These are phyloP conservation scores for Pseudopodoces humilis DNA, from an alignment of 2,113 vertebrate genomes.

Conservation along the genomic window DNA sequence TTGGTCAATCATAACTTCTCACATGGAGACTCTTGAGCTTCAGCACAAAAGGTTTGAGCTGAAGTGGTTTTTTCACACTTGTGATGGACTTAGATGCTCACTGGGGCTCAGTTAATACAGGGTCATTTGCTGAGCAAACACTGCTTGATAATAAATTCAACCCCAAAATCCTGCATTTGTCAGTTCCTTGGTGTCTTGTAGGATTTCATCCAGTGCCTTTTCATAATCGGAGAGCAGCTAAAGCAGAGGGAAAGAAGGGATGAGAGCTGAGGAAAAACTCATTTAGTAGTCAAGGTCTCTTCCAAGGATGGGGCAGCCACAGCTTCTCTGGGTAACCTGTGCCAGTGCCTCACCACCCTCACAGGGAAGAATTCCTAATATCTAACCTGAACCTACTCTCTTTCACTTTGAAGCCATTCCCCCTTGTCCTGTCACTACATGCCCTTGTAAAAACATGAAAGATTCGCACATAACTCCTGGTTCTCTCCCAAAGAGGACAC, in stretches of 20 bases:
- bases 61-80: neutral
- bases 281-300: neutral
- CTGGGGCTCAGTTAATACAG: neutral
- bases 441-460: neutral
- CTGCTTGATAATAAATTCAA: neutral
- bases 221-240: neutral
- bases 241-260: neutral
- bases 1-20: neutral
- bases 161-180: conserved; percentile 45
- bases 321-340: neutral
- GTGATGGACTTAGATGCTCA: neutral
- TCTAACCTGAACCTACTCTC: neutral
- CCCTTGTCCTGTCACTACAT: neutral
- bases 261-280: neutral
- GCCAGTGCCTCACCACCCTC: neutral
- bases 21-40: neutral
- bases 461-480: neutral
- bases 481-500: neutral
- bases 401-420: neutral
- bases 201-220: neutral
- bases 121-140: neutral
- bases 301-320: neutral
- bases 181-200: conserved; percentile 42
- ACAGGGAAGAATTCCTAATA: neutral
- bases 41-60: neutral